Evolutionary conservation across 2,113 vertebrate species (phyloP).

Genomic region (Sclerurus mexicanus): DNA sequence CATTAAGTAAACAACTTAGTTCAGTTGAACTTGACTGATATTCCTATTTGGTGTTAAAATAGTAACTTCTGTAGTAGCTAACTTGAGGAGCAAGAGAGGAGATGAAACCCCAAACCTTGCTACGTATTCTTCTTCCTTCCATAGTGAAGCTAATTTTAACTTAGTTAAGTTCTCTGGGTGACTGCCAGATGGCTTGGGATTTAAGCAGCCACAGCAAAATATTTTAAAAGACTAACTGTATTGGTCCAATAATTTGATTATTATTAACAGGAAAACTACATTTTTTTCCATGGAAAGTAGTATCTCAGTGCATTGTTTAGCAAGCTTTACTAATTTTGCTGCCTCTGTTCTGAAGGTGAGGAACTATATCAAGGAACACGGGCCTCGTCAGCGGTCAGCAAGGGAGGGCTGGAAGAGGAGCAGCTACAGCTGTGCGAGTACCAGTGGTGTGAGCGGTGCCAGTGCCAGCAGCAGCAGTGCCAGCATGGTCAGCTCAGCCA

Average conservation of each 20-base stretch:
- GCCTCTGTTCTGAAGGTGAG: constrained; percentile 80
- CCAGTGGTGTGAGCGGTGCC: constrained; percentile 85
- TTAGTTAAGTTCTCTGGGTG: background rate
- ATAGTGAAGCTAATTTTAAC: background rate
- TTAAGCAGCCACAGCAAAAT: background rate
- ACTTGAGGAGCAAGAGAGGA: background rate
- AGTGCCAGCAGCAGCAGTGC: constrained; percentile 90
- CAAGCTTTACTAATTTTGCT: background rate
- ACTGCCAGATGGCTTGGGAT: background rate
- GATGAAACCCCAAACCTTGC: background rate
- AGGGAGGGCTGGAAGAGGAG: constrained; percentile 93
- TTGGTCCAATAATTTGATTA: background rate
- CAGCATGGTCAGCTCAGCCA: constrained; percentile 91
- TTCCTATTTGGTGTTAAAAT: background rate
- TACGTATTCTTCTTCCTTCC: background rate
- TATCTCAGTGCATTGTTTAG: background rate
- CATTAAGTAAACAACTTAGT: background rate
- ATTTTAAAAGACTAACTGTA: background rate
- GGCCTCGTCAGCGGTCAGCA: constrained; percentile 84
- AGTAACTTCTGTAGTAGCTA: background rate
- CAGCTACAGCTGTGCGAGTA: constrained; percentile 88
- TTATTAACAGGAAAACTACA: background rate
- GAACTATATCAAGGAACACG: constrained; percentile 94
- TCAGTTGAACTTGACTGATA: background rate
- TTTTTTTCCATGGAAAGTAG: background rate